Evolutionary conservation across 2,888 invertebrate species (phyloP).

Genomic region (Agapetus fuscipes): DNA sequence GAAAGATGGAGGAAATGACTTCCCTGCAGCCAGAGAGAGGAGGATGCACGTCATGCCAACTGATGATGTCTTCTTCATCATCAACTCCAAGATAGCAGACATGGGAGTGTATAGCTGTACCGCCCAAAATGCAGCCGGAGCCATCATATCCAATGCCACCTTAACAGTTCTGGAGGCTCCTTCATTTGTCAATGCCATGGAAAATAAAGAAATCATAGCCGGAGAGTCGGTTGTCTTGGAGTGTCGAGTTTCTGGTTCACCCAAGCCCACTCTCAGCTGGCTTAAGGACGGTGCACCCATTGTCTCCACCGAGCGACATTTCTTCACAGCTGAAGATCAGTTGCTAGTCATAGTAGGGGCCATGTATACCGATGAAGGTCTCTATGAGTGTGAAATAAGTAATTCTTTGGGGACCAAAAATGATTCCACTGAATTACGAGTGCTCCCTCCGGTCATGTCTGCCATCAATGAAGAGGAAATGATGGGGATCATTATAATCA

Average conservation of each 20-base stretch:
- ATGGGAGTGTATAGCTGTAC: conserved; percentile 91
- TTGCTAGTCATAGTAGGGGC: conserved; percentile 79
- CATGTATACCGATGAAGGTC: conserved; percentile 67
- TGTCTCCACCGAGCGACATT: conserved; percentile 68
- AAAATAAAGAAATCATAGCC: conserved; percentile 68
- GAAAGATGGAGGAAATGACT: conserved; percentile 88
- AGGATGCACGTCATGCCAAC: conserved; percentile 87
- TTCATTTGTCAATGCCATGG: conserved; percentile 76
- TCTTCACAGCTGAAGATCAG: conserved; percentile 80
- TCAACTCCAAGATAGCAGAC: conserved; percentile 81
- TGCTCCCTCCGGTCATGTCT: conserved; percentile 50
- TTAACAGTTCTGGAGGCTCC: conserved; percentile 80
- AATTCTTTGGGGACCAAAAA: conserved; percentile 73
- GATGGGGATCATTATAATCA: conserved; percentile 80
- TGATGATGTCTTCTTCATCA: conserved; percentile 87
- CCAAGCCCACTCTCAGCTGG: conserved; percentile 76
- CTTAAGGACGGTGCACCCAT: conserved; percentile 71
- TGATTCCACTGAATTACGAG: conserved; percentile 61
- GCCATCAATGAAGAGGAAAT: conserved; percentile 61
- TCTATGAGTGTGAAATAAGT: conserved; percentile 83
- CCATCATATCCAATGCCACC: conserved; percentile 76
- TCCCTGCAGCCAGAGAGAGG: conserved; percentile 89
- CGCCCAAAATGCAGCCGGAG: conserved; percentile 83
- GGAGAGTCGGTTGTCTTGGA: conserved; percentile 82
- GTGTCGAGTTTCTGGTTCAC: conserved; percentile 79